Evolutionary conservation across 1,140 invertebrate genomes (phyloP), one percentile per base, ranked within the genome.

Genomic region (Pectinophora gossypiella): DNA sequence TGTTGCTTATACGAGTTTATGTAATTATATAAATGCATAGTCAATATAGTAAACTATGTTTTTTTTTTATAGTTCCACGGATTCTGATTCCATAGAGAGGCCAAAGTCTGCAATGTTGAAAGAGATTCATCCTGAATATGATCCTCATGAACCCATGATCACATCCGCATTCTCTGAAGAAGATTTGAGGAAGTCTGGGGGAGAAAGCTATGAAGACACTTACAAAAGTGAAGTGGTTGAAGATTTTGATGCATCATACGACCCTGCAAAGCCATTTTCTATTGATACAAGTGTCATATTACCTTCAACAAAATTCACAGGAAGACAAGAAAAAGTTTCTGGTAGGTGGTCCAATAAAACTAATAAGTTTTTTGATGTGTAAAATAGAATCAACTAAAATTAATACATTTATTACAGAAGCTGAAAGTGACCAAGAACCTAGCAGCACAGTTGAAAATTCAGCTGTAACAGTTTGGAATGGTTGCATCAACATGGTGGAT

Each of bases 401-500:
- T 6, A 2, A 59, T 51, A 19, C 50, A 50, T 23, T 47, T 54
- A 51, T 61, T 58, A 35, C 59, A 60, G 89, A 89, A 72, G 88
- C 82, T 51, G 90, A 91, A 55, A 91, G 89, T 69, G 90, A 92
- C 65, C 90, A 91, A 69, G 91, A 92, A 61, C 90, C 90, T 5
- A 89, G 75, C 19, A 91, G 90, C 53, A 92, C 91, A 23, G 90
- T 91, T 16, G 90, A 89, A 47, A 46, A 72, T 54, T 43, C 79
- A 20, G 60, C 88, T 27, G 71, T 85, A 2, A 86, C 90, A 4
- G 88, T 97, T 12, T 99, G 97, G 96, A 92, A 93, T 61, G 97
- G 97, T 0, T 93, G 92, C 48, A 93, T 99, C 1, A 93, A 93
- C 64, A 98, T 98, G 95, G 91, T 94, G 1, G 97, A 98, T 74